phyloP scores from a whole-genome alignment of 2,888 invertebrate genomes.

The Nudaria mundana region DNA sequence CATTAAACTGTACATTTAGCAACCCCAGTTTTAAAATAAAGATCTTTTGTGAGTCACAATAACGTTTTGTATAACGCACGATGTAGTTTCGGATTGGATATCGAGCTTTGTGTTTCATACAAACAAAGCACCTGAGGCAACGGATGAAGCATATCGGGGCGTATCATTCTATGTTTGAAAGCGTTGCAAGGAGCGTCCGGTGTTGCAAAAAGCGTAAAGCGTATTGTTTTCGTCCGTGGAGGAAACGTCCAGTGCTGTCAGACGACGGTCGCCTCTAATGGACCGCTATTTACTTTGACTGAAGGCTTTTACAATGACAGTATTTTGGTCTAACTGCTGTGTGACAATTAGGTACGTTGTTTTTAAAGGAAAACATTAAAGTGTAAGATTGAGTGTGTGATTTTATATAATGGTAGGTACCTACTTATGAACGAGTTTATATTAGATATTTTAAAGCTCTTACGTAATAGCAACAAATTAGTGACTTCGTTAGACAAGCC shows the following conservation, averaged over 20 bases:
- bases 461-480: no score
- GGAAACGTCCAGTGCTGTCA: slow-evolving; percentile 60
- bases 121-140: slow-evolving; percentile 42
- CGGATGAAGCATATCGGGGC: slow-evolving; percentile 51
- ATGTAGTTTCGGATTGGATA: slow-evolving; percentile 34
- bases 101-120: slow-evolving; percentile 42
- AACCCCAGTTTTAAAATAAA: slow-evolving; percentile 13
- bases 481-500: no score
- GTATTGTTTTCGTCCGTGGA: slow-evolving; percentile 64
- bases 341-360: slow-evolving; percentile 25
- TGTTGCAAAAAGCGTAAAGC: slow-evolving; percentile 65
- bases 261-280: slow-evolving; percentile 58
- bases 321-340: slow-evolving; percentile 32
- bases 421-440: no score
- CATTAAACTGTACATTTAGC: slow-evolving; percentile 16
- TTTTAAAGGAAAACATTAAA: slow-evolving; percentile 11
- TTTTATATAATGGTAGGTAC: no score
- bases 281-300: slow-evolving; percentile 61
- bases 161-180: slow-evolving; percentile 62
- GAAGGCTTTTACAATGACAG: slow-evolving; percentile 48
- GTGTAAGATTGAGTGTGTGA: no score
- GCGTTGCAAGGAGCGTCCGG: slow-evolving; percentile 54
- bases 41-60: slow-evolving; percentile 12
- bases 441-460: no score
- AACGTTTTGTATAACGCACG: slow-evolving; percentile 28